Evolutionary conservation across 2,888 invertebrate genomes (phyloP), one percentile per base, ranked within the genome.

Genomic region (Eupeodes latifasciatus): DNA sequence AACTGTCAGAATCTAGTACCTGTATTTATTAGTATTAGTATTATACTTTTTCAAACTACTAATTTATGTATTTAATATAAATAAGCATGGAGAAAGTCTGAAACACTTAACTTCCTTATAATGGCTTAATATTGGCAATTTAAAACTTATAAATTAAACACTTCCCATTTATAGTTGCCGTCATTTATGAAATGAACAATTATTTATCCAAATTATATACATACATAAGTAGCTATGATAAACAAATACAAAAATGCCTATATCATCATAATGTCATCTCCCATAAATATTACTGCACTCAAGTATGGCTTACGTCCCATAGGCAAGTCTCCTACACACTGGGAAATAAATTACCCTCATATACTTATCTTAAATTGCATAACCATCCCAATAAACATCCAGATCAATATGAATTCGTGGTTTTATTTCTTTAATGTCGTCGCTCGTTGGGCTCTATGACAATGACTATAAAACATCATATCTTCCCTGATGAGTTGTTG

Each of bases 341-440:
- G 6, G 34, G 34, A 79, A 83, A 83, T 67, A 80, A 81, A 76
- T 71, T 59, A 44, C 69, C 75, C 75, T 62, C 36, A 53, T 40
- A 40, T 40, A 40, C 40, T 40, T 16, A 14, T 72, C 55, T 16
- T 62, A 6, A 67, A 64, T 85, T 86, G 79, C 82, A 86, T 82
- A 82, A 86, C 57, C 64, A 49, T 44, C 75, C n/a, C n/a, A 19
- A 36, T n/a, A 40, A 19, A 57, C 78, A 79, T 53, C 55, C 78
- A 66, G 82, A 75, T 86, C 78, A 82, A 79, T 86, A 53, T 86
- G 49, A 64, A 74, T 75, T 77, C 57, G 57, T 67, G 66, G 16
- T 55, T 77, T 76, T 77, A 77, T 66, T 66, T 6, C 64, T 64
- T 71, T 82, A 82, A 85, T 85, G 81, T 72, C 77, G 66, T 61